A percentile compares a stretch with the other conserved stretches of the same genome.
Evolutionary conservation across 2,888 invertebrate genomes (phyloP).

Genomic region (Heliconius cydno): DNA sequence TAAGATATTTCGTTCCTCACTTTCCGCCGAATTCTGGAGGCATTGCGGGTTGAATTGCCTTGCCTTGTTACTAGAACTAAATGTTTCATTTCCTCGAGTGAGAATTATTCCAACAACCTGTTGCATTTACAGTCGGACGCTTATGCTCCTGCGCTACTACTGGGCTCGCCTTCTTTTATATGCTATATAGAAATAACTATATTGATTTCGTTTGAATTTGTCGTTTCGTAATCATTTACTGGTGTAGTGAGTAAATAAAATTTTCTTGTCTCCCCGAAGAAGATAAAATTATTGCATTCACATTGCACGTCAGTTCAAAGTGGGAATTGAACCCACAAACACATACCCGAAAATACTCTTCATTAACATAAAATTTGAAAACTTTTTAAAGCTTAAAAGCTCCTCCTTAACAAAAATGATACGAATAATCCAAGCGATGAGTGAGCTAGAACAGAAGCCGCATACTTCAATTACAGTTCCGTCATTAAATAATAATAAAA

Average conservation of each 20-base stretch:
- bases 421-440: conserved; percentile 64
- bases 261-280: no score
- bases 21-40: background rate
- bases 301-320: no score
- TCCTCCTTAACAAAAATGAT: conserved; percentile 72
- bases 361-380: background rate
- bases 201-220: no score
- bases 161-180: background rate
- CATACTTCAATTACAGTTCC: conserved; percentile 69
- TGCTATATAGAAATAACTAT: no score
- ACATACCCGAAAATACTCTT: no score
- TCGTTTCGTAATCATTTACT: no score
- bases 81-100: background rate
- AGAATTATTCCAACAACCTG: background rate
- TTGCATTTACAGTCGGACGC: no score
- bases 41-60: background rate
- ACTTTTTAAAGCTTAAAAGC: conserved; percentile 32
- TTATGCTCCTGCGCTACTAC: no score
- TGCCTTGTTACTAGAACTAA: background rate
- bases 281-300: no score
- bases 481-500: conserved; percentile 79
- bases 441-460: conserved; percentile 75
- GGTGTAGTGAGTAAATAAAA: no score
- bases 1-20: background rate
- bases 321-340: no score